Conservation (phyloP, 2,797 vertebrate genomes). For the Tinamus major region DNA sequence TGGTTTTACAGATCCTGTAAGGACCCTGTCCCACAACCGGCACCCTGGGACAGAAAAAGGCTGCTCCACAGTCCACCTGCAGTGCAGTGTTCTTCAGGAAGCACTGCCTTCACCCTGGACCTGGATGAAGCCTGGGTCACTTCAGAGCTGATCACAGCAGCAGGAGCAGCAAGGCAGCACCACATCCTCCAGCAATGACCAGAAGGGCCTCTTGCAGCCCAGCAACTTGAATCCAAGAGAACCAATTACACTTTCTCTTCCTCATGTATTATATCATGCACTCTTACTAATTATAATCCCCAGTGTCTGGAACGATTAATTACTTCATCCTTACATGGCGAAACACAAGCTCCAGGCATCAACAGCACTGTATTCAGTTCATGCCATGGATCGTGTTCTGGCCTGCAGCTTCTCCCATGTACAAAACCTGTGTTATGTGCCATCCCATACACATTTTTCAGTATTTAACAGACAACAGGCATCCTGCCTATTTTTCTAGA, state of each 20-base stretch:
- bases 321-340: background rate
- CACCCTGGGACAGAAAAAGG: background rate
- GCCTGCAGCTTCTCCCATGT: background rate
- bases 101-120: background rate
- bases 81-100: background rate
- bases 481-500: constrained; percentile 29
- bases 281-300: background rate
- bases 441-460: background rate
- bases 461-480: constrained; percentile 11
- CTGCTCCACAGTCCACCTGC: background rate
- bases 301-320: constrained; percentile 39
- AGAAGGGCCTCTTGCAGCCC: background rate
- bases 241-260: background rate
- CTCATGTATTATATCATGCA: background rate
- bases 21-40: background rate
- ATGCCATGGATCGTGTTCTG: constrained; percentile 8
- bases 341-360: constrained; percentile 21
- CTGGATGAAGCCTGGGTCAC: background rate
- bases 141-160: background rate
- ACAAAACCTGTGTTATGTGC: background rate
- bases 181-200: background rate
- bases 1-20: background rate
- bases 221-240: background rate
- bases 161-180: background rate
- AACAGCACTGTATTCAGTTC: constrained; percentile 22